Conservation (phyloP, 2,888 invertebrate genomes). For the Congeria kusceri region DNA sequence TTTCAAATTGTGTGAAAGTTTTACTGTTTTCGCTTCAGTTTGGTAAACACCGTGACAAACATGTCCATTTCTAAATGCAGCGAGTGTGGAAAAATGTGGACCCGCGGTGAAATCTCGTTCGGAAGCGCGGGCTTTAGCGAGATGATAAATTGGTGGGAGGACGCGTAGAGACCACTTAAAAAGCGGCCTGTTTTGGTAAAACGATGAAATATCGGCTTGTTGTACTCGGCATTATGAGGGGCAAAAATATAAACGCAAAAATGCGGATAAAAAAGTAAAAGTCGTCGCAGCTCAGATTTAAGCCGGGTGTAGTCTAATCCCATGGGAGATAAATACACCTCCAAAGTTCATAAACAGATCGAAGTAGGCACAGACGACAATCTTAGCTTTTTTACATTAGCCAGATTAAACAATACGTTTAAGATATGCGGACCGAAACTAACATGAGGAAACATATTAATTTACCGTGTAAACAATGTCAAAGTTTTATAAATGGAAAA, state of each 20-base stretch:
- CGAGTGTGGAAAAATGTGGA: constrained; percentile 33
- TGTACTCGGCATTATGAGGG: constrained; percentile 37
- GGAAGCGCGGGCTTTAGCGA: constrained; percentile 40
- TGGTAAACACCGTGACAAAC: constrained; percentile 61
- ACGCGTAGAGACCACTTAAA: constrained; percentile 40
- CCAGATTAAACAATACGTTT: constrained; percentile 54
- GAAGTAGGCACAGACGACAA: constrained; percentile 50
- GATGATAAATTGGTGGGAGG: constrained; percentile 61
- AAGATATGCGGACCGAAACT: constrained; percentile 64
- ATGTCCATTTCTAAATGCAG: constrained; percentile 56
- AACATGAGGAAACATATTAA: constrained; percentile 62
- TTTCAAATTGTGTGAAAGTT: constrained; percentile 68
- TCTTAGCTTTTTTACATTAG: constrained; percentile 61
- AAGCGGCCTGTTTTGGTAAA: constrained; percentile 50
- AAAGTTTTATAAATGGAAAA: constrained; percentile 59
- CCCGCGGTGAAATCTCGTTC: constrained; percentile 46
- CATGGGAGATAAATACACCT: constrained; percentile 27
- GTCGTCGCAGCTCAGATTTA: constrained; percentile 1
- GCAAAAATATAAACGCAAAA: constrained; percentile 45
- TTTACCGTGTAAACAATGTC: constrained; percentile 63
- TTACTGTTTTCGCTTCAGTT: constrained; percentile 57
- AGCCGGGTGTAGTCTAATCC: not conserved
- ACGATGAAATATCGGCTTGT: constrained; percentile 60
- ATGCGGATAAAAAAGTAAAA: constrained; percentile 36
- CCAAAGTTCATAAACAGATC: constrained; percentile 54